Evolutionary conservation across 2,797 vertebrate genomes (phyloP), one percentile per base, ranked within the genome.

Genomic region (Phaenicophaeus curvirostris): DNA sequence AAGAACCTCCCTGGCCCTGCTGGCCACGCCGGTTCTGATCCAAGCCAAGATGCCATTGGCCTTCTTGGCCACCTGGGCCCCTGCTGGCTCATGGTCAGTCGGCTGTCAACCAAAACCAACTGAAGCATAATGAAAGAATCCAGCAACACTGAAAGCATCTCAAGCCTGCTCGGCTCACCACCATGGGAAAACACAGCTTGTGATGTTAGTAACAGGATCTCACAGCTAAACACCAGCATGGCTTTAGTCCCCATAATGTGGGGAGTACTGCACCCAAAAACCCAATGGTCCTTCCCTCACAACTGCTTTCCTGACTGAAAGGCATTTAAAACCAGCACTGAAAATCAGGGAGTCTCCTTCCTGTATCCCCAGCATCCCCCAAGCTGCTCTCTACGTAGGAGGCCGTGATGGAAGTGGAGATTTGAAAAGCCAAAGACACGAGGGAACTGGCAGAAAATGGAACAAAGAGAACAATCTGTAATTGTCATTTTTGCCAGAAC

Each of bases 211-310:
- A 65, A 48, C 14, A 69, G 46, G 51, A 61, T 21, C 25, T 35
- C 35, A 18, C 50, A 85, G 85, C 12, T 42, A 35, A 63, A 4
- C 5, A 25, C 19, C 61, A 66, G 50, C 46, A 37, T 2, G 66
- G 58, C 33, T 76, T 79, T 41, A 50, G 15, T 37, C 23, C 13
- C 46, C 3, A 0, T 8, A 55, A 65, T 0, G 1, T 8, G 11
- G 20, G 25, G 10, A 24, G n/a, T 5, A 7, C 44, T 37, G 41
- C 23, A 72, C 8, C 25, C 31, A 12, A 50, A 41, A 44, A 18
- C 24, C 27, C 31, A 51, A 8, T 0, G 1, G 65, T 72, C 48
- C 3, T 66, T 21, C n/a, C 50, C 58, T 37, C 51, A 28, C 35
- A 28, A 27, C 31, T 18, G 31, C 57, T 61, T 18, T 75, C n/a